Evolutionary conservation across 2,113 vertebrate species (phyloP), one percentile per base, ranked within the genome.

Genomic region (Hydropotes inermis): DNA sequence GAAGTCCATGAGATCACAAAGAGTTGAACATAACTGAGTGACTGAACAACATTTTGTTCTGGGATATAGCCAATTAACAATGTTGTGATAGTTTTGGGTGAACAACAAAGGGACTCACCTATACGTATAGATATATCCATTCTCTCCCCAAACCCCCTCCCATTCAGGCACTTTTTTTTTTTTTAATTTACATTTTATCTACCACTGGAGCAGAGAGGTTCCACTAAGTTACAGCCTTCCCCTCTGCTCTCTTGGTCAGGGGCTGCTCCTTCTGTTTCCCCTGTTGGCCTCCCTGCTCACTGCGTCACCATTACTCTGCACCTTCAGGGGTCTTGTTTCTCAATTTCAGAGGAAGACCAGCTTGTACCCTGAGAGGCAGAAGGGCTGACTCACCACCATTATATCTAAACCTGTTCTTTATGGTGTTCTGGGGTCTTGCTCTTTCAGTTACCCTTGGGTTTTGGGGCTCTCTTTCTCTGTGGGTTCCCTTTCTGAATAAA

Each of bases 11-110:
- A 3, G 9, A 5, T 70, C n/a, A 36, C 64, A 21, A 36, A 70
- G 17, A 36, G n/a, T 0, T 21, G 64, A 4, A 36, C n/a, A 23
- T 21, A n/a, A 23, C 2, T 11, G n/a, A 67, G 33, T 0, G 1
- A 10, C 64, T 36, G 33, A 67, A 36, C 33, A n/a, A 19, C 30
- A 74, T 23, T 74, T 23, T 39, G n/a, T 74, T 23, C 19, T 39
- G 67, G 67, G n/a, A 39, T 12, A 74, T 12, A 74, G 70, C 11
- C 70, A 43, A 43, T 74, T 74, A 39, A 74, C 36, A 74, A 43
- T 12, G 5, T 1, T 23, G 67, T 39, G n/a, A 39, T 70, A 6
- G n/a, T 67, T 36, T 10, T 4, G 10, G 17, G 64, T 39, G 36
- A 43, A 12, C 36, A 39, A 19, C 36, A 74, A 39, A 43, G 36